Conservation (phyloP, 2,797 vertebrate species). For the Neosalanx taihuensis region DNA sequence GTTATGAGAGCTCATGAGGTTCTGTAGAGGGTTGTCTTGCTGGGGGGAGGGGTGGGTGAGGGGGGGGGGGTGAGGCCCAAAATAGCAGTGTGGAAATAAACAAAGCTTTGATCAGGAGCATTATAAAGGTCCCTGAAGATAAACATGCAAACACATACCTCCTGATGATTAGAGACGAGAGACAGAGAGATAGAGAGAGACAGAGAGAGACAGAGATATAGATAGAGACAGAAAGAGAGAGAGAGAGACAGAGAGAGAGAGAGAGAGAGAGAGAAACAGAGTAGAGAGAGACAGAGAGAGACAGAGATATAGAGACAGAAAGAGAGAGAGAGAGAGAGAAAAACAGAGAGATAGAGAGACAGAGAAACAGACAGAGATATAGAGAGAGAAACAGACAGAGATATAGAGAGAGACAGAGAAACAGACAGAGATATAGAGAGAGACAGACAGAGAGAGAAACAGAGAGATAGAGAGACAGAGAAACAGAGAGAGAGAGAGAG, state of each 20-base stretch:
- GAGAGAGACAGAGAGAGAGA: neutral
- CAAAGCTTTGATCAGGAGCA: conserved; percentile 75
- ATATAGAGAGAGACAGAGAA: conserved; percentile 3
- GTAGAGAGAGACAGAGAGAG: conserved; percentile 1
- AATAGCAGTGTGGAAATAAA: conserved; percentile 73
- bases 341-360: no score
- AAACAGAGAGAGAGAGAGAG: conserved; percentile 37
- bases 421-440: conserved; percentile 52
- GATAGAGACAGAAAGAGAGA: conserved; percentile 51
- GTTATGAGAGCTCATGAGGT: conserved; percentile 61
- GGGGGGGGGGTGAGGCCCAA: conserved; percentile 63
- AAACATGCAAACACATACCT: conserved; percentile 44
- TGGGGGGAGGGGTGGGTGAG: conserved; percentile 25
- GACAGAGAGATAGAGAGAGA: conserved; percentile 58
- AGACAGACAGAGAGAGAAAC: conserved; percentile 57
- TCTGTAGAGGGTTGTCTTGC: conserved; percentile 62
- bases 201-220: conserved; percentile 51
- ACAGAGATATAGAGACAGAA: no score
- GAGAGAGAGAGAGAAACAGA: no score
- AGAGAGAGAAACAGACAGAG: neutral
- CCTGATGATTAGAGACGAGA: conserved; percentile 64
- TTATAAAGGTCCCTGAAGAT: conserved; percentile 57
- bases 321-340: conserved; percentile 9
- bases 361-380: conserved; percentile 5
- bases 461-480: conserved; percentile 55